phyloP scores from a whole-genome alignment of 2,888 invertebrate genomes.

The Chalcosyrphus nemorum region DNA sequence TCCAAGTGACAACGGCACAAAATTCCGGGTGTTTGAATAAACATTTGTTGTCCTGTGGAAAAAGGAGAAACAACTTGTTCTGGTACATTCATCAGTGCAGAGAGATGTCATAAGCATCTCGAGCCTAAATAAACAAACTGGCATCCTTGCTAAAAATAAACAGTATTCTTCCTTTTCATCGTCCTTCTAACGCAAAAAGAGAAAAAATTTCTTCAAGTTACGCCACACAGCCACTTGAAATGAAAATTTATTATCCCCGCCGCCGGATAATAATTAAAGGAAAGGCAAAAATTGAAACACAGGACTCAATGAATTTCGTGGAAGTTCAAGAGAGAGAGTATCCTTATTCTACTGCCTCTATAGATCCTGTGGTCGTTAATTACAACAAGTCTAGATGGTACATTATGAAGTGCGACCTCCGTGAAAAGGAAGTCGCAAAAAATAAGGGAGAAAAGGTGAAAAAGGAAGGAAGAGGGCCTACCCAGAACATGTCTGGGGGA shows the following conservation, averaged over 20 bases:
- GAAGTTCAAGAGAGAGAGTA: conserved; percentile 59
- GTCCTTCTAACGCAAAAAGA: conserved; percentile 13
- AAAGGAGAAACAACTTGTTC: conserved; percentile 37
- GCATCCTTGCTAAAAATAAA: conserved; percentile 25
- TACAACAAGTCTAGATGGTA: conserved; percentile 36
- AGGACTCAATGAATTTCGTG: conserved; percentile 58
- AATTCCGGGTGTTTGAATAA: conserved; percentile 64
- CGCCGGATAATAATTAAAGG: conserved; percentile 52
- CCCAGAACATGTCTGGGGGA: conserved; percentile 7
- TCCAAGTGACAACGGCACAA: conserved; percentile 23
- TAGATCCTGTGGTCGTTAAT: conserved; percentile 69
- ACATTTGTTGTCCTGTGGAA: conserved; percentile 14
- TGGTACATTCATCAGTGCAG: conserved; percentile 31
- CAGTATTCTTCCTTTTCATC: neutral
- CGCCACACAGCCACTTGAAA: conserved; percentile 57
- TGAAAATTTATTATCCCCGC: conserved; percentile 61
- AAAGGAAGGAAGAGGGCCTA: conserved; percentile 10
- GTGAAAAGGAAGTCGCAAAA: conserved; percentile 35
- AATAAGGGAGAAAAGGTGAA: conserved; percentile 29
- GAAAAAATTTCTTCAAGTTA: neutral
- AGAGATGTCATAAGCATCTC: conserved; percentile 58
- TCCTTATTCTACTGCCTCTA: neutral
- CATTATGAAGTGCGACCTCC: conserved; percentile 32
- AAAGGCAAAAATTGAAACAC: conserved; percentile 61
- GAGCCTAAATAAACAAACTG: conserved; percentile 50